Evolutionary conservation across 2,113 vertebrate species (phyloP).

Genomic region (Myotis lucifugus): DNA sequence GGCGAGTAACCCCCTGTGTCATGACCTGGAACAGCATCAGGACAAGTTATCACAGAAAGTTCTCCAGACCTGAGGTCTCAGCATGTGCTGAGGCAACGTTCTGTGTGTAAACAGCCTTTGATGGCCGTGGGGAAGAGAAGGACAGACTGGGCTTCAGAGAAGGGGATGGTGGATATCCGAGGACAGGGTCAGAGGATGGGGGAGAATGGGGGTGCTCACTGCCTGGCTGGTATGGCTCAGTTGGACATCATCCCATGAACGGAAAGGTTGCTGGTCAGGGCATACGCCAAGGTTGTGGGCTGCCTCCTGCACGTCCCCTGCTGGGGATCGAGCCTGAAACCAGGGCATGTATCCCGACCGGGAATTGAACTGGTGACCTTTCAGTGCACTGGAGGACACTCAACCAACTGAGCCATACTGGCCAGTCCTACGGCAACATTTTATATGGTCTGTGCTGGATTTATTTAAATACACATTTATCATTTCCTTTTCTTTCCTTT

Average conservation of each 20-base stretch:
- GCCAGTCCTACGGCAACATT: not conserved
- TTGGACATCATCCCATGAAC: too few relatives aligned
- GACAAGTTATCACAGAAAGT: not conserved
- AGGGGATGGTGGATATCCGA: not conserved
- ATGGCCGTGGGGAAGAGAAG: not conserved
- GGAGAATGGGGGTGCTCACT: too few relatives aligned
- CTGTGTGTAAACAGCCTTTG: not conserved
- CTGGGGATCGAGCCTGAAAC: too few relatives aligned
- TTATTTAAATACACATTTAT: not conserved
- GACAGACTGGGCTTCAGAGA: not conserved
- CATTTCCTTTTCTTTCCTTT: not conserved
- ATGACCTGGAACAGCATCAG: not conserved
- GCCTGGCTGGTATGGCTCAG: too few relatives aligned
- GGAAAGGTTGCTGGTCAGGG: too few relatives aligned
- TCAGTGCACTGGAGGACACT: too few relatives aligned
- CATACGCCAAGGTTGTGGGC: too few relatives aligned
- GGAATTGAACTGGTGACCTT: too few relatives aligned
- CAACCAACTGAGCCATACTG: too few relatives aligned
- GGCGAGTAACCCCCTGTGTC: not conserved
- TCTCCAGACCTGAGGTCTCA: not conserved
- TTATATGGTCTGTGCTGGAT: not conserved
- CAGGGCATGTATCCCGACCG: too few relatives aligned
- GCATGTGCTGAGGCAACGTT: not conserved
- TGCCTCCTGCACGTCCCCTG: not conserved
- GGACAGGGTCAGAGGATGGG: not conserved